phyloP scores from a whole-genome alignment of 2,797 vertebrate genomes.

The Lerista edwardsae region DNA sequence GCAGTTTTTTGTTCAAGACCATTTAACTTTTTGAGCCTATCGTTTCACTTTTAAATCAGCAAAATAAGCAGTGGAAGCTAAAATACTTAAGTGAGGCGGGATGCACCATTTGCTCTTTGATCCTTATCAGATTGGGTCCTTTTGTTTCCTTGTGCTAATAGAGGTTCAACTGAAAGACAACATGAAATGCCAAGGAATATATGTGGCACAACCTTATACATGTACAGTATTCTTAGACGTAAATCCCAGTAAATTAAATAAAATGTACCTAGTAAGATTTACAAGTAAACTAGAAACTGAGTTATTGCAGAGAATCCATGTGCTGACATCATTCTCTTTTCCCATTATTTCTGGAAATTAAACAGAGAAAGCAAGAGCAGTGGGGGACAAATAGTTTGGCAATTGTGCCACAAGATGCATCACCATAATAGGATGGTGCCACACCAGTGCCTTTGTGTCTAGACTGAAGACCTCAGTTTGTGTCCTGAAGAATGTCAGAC shows the following conservation, averaged over 20 bases:
- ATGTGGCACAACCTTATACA: not conserved
- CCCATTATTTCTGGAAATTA: not conserved
- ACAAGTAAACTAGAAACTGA: not conserved
- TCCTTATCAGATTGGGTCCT: conserved; percentile 44
- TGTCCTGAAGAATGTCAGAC: not conserved
- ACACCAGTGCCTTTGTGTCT: not conserved
- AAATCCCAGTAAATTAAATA: no score
- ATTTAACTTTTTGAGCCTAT: conserved; percentile 63
- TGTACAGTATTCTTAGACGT: no score
- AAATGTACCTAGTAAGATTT: not conserved
- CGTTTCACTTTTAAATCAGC: conserved; percentile 63
- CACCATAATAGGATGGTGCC: no score
- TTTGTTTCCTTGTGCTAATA: conserved; percentile 35
- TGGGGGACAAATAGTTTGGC: not conserved
- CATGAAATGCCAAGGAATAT: not conserved
- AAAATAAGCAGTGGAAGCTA: conserved; percentile 63
- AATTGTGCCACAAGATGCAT: not conserved
- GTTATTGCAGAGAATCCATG: not conserved
- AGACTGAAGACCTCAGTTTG: not conserved
- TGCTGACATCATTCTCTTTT: not conserved
- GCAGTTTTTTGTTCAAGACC: conserved; percentile 61
- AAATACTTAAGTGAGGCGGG: conserved; percentile 60
- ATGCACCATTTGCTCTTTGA: conserved; percentile 56
- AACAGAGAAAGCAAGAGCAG: no score
- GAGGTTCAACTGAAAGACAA: conserved; percentile 15